Evolutionary conservation across 2,888 invertebrate species (phyloP).

Genomic region (Macrosoma leucophasiata): DNA sequence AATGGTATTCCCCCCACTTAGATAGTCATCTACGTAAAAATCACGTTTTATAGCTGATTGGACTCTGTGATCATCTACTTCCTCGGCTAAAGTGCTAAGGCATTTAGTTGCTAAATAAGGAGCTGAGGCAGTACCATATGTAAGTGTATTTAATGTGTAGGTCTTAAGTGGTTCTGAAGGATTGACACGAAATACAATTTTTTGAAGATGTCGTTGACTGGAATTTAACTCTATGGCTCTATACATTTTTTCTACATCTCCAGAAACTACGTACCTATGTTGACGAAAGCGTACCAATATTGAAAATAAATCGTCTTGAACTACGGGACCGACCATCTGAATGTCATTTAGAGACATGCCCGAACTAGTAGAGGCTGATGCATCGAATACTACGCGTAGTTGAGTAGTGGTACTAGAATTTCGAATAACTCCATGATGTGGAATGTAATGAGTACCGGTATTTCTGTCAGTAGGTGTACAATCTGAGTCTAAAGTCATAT

Average conservation of each 20-base stretch:
- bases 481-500: slow-evolving; percentile 22
- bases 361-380: slow-evolving; percentile 20
- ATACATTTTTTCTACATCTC: slow-evolving; percentile 19
- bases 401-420: slow-evolving; percentile 19
- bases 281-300: slow-evolving; percentile 22
- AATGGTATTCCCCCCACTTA: slow-evolving; percentile 14
- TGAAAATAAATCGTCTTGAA: slow-evolving; percentile 22
- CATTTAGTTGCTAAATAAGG: slow-evolving; percentile 25
- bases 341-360: slow-evolving; percentile 23
- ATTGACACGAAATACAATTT: slow-evolving; percentile 22
- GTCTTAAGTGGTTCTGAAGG: slow-evolving; percentile 16
- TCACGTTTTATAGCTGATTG: slow-evolving; percentile 14
- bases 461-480: background rate
- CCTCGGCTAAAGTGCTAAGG: slow-evolving; percentile 14
- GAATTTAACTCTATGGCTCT: slow-evolving; percentile 8
- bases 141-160: slow-evolving; percentile 21
- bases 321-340: slow-evolving; percentile 20
- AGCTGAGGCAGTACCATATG: slow-evolving; percentile 25
- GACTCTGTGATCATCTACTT: slow-evolving; percentile 10
- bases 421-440: slow-evolving; percentile 11
- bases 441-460: slow-evolving; percentile 23
- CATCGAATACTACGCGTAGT: slow-evolving; percentile 29
- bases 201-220: slow-evolving; percentile 21
- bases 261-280: slow-evolving; percentile 20
- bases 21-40: slow-evolving; percentile 26